These are phyloP conservation scores for Polymixis lichenea DNA, from an alignment of 2,888 invertebrate genomes.

Conservation along the genomic window DNA sequence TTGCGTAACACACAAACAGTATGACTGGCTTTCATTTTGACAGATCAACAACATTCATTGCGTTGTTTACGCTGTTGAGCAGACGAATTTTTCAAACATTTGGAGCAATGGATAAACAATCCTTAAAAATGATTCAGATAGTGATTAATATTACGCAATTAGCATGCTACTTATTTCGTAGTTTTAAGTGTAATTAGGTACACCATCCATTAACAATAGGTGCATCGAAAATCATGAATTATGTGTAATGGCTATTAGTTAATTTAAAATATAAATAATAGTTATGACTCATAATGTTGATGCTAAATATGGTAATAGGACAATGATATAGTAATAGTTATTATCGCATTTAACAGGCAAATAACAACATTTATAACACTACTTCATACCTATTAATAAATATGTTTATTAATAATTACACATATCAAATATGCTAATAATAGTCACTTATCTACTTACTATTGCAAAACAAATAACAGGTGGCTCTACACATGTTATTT, in stretches of 20 bases:
- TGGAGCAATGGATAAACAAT: too few species aligned
- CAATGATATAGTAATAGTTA: background rate
- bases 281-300: too few species aligned
- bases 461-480: conserved; percentile 21
- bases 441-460: conserved; percentile 19
- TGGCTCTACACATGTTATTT: conserved; percentile 21
- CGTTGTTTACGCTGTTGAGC: too few species aligned
- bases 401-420: conserved; percentile 17
- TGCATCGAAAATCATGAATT: background rate
- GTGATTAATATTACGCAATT: too few species aligned
- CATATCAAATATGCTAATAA: conserved; percentile 25
- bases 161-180: background rate
- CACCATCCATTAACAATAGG: background rate
- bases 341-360: background rate
- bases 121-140: too few species aligned
- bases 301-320: too few species aligned
- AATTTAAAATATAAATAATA: background rate
- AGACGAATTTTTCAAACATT: too few species aligned
- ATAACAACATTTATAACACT: background rate
- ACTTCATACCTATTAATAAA: background rate
- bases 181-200: background rate
- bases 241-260: background rate
- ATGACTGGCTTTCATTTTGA: too few species aligned
- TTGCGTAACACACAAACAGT: too few species aligned
- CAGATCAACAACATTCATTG: too few species aligned